Base-by-base conservation (phyloP, 2,113 vertebrate species). In the Myotis davidii region DNA sequence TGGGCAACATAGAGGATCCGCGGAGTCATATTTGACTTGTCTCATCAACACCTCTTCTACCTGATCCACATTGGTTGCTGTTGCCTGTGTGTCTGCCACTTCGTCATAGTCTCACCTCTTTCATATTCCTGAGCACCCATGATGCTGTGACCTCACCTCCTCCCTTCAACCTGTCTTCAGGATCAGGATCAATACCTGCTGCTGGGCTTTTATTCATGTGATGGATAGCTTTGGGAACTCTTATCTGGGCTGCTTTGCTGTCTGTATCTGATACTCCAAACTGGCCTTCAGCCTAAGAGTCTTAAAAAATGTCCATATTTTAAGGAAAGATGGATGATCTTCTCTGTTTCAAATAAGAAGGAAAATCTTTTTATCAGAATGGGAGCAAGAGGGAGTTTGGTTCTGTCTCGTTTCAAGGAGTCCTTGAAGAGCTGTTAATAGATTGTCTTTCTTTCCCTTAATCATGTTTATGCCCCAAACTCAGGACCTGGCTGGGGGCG, bases 101-200 rank as follows among this genome's bases (percentile, higher is more conserved):
- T 95, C 85, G 70, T 95, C 94, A 96, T 92, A 64, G 25, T 95
- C 96, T 97, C 76, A 2, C 65, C 85, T 87, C 92, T 97, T 97
- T 96, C 92, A 79, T 86, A 94, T 69, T 2, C 93, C 88, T 87
- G 42, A 85, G 61, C 94, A 92, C 72, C 48, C 14, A 23, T 73
- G 45, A 56, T 88, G 65, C 90, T 96, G 86, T 96, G 96, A 98
- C 97, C 97, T 98, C 97, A 95, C 95, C 61, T 97, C 82, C 67
- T 37, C 59, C 92, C 98, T 98, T 98, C 95, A 97, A 90, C 87
- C 69, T 97, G 97, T 97, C 96, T 95, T 96, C 76, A 54, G 94
- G 91, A 91, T 96, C 54, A 90, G 96, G 95, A 98, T 98, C 98
- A 98, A 98, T 98, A 98, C 85, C 87, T 98, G 95, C 97, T 98